A percentile compares a stretch with the other conserved stretches of the same genome.
These are phyloP conservation scores for Hedychridium roseum DNA, from an alignment of 2,888 invertebrate genomes.

Conservation along the genomic window DNA sequence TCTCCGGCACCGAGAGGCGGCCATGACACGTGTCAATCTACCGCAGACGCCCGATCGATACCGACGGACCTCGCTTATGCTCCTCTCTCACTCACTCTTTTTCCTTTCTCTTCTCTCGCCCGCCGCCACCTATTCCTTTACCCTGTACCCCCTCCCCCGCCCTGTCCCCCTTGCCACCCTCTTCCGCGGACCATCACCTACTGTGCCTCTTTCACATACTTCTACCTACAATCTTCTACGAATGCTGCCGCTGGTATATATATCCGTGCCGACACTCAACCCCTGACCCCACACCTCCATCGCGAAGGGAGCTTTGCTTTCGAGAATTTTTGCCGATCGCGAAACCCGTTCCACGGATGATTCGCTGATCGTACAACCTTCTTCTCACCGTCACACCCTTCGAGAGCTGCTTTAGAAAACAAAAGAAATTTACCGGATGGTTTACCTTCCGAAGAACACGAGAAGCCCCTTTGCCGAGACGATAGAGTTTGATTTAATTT, in stretches of 20 bases:
- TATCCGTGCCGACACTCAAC: conserved; percentile 42
- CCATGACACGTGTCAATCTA: conserved; percentile 65
- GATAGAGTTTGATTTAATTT: too few relatives aligned
- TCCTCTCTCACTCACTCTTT: conserved; percentile 34
- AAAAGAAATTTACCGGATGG: too few relatives aligned
- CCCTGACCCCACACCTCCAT: conserved; percentile 31
- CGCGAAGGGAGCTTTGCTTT: conserved; percentile 19
- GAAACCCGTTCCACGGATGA: too few relatives aligned
- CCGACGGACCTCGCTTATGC: conserved; percentile 60
- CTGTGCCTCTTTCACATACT: conserved; percentile 8
- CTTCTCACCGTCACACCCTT: too few relatives aligned
- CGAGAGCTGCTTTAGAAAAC: too few relatives aligned
- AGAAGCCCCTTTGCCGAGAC: too few relatives aligned
- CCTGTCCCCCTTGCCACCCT: conserved; percentile 25
- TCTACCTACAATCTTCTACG: conserved; percentile 30
- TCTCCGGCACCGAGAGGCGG: conserved; percentile 52
- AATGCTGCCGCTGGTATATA: conserved; percentile 41
- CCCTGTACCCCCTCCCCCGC: conserved; percentile 11
- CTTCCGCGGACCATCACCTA: conserved; percentile 16
- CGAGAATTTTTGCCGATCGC: too few relatives aligned
- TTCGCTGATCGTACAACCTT: too few relatives aligned
- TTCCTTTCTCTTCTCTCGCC: conserved; percentile 39
- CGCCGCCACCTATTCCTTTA: conserved; percentile 35
- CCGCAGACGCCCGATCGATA: conserved; percentile 64
- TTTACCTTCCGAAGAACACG: too few relatives aligned